Evolutionary conservation across 2,113 vertebrate species (phyloP), one percentile per base, ranked within the genome.

Genomic region (Serinus canaria): DNA sequence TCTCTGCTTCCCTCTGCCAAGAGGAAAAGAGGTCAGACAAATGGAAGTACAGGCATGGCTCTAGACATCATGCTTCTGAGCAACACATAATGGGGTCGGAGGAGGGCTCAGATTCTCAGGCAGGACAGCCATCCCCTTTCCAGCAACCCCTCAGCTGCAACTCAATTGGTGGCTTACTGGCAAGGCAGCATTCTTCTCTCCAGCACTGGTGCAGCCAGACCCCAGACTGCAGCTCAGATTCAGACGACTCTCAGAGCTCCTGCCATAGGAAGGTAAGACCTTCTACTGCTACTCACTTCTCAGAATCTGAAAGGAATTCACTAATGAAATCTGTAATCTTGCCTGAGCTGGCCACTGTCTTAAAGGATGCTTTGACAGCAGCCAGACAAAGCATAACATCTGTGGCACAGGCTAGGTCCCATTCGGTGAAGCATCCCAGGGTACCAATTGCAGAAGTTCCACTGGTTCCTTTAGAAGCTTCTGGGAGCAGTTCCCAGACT

Each of bases 51-150:
- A 96, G 91, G 94, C 90, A 82, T 96, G 90, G 53, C 94, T 96
- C 63, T 96, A 96, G 92, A 95, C 87, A 76, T 92, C 92, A 58
- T 80, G 62, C 81, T 93, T 89, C 92, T 70, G 67, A 95, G 80
- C 85, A 89, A 70, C 52, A 90, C 46, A 25, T 92, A 81, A 85
- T 58, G 92, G 92, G 92, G 79, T 87, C 3, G 64, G 81, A 96
- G 75, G 92, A 95, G 89, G 90, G 91, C 87, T 96, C 95, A 96
- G 88, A 91, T 96, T 96, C 93, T 95, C 95, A 95, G 96, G 88
- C 90, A 97, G 95, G 94, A 95, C 88, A 96, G 68, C 81, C 76
- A 68, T 80, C 74, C 86, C 49, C 52, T 89, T 95, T 75, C 83
- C 95, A 92, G 50, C 88, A 89, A 68, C 64, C 37, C 63, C 79